Percentiles rank a stretch among this genome's conserved stretches.
Conservation (phyloP, 2,888 invertebrate species). For the Ceramica pisi region DNA sequence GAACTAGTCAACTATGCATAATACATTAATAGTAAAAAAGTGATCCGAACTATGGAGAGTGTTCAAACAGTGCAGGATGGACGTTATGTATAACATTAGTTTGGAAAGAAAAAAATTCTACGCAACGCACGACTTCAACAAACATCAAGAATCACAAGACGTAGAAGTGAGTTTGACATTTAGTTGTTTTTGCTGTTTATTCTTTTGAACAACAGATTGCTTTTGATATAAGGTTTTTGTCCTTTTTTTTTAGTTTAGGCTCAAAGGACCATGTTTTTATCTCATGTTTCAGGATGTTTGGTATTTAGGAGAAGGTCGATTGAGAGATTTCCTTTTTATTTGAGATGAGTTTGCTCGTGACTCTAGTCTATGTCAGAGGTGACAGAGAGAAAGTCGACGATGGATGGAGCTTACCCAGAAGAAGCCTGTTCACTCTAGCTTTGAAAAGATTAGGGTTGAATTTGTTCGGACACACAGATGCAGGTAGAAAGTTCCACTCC, state of each 20-base stretch:
- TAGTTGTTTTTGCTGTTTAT: background rate
- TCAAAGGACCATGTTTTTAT: conserved; percentile 6
- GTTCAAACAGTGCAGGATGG: conserved; percentile 69
- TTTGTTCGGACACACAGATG: too few relatives aligned
- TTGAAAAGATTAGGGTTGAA: too few relatives aligned
- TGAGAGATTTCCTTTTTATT: too few relatives aligned
- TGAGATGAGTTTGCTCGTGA: too few relatives aligned
- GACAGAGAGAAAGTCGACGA: too few relatives aligned
- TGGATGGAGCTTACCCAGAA: too few relatives aligned
- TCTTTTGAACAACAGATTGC: background rate
- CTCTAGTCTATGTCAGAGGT: too few relatives aligned
- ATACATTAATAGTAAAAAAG: background rate
- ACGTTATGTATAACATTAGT: conserved; percentile 78
- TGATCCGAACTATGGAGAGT: conserved; percentile 50
- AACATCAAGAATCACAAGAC: conserved; percentile 71
- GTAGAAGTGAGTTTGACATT: conserved; percentile 77
- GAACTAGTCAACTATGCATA: background rate
- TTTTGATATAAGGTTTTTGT: background rate
- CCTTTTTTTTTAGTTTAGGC: background rate
- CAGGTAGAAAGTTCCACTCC: too few relatives aligned
- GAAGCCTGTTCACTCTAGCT: too few relatives aligned
- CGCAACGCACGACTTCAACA: conserved; percentile 77
- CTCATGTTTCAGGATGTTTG: too few relatives aligned
- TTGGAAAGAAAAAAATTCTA: conserved; percentile 81
- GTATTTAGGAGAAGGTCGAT: too few relatives aligned